phyloP scores from a whole-genome alignment of 2,888 invertebrate species.

The Prionchulus punctatus region DNA sequence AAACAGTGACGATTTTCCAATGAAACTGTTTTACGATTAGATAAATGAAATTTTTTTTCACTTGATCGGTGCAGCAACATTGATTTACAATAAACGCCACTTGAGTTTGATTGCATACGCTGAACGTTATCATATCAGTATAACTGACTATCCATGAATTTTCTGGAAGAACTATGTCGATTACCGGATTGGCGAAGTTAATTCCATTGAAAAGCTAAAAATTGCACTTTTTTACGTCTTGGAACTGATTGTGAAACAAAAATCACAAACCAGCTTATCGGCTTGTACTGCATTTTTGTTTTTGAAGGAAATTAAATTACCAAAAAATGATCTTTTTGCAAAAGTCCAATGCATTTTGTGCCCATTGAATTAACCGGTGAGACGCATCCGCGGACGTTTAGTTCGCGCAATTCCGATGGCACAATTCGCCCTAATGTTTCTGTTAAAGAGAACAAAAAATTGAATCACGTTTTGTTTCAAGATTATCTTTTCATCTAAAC shows the following conservation, averaged over 20 bases:
- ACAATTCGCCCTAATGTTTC: conserved; percentile 6
- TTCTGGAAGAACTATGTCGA: not conserved
- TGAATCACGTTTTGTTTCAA: no score
- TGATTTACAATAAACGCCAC: not conserved
- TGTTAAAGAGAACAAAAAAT: not conserved
- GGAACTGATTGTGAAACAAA: not conserved
- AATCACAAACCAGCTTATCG: not conserved
- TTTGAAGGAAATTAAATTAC: no score
- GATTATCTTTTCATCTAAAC: no score
- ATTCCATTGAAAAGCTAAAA: conserved; percentile 2
- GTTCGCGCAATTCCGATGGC: conserved; percentile 7
- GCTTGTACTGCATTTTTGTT: no score
- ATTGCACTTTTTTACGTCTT: not conserved
- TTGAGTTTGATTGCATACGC: not conserved
- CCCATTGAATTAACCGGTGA: not conserved
- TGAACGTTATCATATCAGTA: not conserved
- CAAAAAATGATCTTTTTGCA: not conserved
- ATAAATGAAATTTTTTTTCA: not conserved
- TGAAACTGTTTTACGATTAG: not conserved
- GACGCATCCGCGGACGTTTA: not conserved
- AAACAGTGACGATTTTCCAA: not conserved
- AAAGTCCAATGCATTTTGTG: not conserved
- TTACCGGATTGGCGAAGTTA: not conserved
- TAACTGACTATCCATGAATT: not conserved
- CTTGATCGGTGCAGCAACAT: not conserved